Conservation (phyloP, 2,888 invertebrate genomes). For the Nemotelus pantherinus region DNA sequence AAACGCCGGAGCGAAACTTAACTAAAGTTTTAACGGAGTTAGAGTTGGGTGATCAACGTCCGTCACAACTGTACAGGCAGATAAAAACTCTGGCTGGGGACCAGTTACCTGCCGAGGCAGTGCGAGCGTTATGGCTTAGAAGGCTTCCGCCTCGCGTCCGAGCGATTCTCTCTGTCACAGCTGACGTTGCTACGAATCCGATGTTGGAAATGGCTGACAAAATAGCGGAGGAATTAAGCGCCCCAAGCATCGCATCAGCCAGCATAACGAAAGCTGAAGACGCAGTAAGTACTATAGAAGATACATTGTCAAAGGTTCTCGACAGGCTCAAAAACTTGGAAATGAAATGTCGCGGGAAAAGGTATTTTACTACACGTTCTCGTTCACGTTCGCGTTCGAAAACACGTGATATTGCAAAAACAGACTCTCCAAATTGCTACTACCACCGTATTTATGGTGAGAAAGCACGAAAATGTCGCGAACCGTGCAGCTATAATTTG, state of each 20-base stretch:
- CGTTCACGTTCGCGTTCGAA: background rate
- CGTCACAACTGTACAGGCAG: conserved; percentile 6
- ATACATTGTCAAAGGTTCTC: background rate
- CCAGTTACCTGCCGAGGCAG: background rate
- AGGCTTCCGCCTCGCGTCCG: background rate
- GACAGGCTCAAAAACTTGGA: background rate
- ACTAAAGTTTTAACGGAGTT: conserved; percentile 3
- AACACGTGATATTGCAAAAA: background rate
- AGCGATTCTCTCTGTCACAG: background rate
- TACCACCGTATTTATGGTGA: background rate
- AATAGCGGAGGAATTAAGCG: background rate
- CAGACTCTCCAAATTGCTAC: background rate
- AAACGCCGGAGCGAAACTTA: background rate
- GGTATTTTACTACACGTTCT: background rate
- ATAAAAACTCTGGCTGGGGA: conserved; percentile 1
- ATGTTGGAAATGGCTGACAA: background rate
- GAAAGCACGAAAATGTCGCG: background rate
- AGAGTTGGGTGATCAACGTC: conserved; percentile 1
- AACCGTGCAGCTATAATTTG: background rate
- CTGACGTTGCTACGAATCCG: background rate
- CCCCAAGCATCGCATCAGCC: background rate
- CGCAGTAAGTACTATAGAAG: background rate
- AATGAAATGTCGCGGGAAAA: background rate
- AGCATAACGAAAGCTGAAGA: background rate
- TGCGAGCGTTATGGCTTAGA: conserved; percentile 3